Percentiles rank a stretch among this genome's conserved stretches.
Evolutionary conservation across 2,113 vertebrate genomes (phyloP).

Genomic region (Charadrius vociferus): DNA sequence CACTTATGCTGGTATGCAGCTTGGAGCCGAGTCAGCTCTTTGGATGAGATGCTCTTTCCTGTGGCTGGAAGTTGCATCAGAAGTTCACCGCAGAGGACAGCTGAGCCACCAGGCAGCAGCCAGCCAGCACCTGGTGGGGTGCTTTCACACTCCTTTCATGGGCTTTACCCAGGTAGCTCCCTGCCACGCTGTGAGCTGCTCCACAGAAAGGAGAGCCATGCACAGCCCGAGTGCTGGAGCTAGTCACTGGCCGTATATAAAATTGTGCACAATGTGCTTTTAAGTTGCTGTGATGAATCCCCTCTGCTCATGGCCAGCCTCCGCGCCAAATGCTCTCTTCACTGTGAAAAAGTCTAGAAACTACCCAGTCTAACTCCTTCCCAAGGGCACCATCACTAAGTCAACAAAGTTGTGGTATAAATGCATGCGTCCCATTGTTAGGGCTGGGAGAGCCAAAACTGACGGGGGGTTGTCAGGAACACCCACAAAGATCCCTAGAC

Average conservation of each 20-base stretch:
- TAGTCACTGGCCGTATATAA: not conserved
- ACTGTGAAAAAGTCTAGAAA: not conserved
- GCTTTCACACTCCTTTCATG: not conserved
- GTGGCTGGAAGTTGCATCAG: slow-evolving; percentile 54
- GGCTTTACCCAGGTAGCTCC: not conserved
- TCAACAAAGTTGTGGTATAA: not conserved
- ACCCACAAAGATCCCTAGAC: slow-evolving; percentile 55
- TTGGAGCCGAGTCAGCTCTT: not conserved
- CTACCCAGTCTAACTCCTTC: not conserved
- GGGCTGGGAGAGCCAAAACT: not conserved
- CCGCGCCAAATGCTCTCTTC: not conserved
- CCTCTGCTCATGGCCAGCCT: not conserved
- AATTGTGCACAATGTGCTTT: not conserved
- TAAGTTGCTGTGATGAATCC: not conserved
- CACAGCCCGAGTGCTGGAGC: not conserved
- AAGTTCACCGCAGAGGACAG: slow-evolving; percentile 21
- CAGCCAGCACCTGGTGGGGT: not conserved
- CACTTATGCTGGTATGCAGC: slow-evolving; percentile 24
- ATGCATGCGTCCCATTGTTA: slow-evolving; percentile 37
- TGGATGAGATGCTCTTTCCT: slow-evolving; percentile 32
- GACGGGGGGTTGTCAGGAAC: slow-evolving; percentile 4
- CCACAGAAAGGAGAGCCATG: not conserved
- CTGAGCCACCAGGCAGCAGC: slow-evolving; percentile 4
- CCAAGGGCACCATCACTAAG: slow-evolving; percentile 13
- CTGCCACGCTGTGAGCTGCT: not conserved